A percentile compares a stretch with the other conserved stretches of the same genome.
Conservation (phyloP, 2,113 vertebrate genomes). For the Mungos mungo region DNA sequence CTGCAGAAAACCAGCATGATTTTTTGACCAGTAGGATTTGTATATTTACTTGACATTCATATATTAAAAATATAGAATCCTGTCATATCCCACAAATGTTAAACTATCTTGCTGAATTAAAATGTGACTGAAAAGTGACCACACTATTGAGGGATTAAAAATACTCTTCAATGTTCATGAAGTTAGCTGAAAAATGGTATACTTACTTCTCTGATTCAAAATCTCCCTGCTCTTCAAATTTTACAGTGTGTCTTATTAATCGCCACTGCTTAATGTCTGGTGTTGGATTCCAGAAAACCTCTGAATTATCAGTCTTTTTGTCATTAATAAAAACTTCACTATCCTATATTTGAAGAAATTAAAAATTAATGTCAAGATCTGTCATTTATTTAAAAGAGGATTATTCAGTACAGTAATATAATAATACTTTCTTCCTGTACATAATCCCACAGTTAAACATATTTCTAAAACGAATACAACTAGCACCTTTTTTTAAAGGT, state of each 20-base stretch:
- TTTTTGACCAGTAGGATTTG: neutral
- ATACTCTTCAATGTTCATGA: neutral
- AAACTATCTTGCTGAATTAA: slow-evolving; percentile 8
- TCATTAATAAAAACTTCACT: slow-evolving; percentile 97
- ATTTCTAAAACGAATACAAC: slow-evolving; percentile 41
- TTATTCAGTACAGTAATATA: neutral
- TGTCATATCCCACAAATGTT: neutral
- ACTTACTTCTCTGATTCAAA: slow-evolving; percentile 96
- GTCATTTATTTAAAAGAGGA: slow-evolving; percentile 38
- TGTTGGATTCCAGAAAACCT: slow-evolving; percentile 96
- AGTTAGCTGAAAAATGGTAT: slow-evolving; percentile 29
- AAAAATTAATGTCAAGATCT: slow-evolving; percentile 30
- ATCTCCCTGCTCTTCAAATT: slow-evolving; percentile 94
- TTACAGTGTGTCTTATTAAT: slow-evolving; percentile 93
- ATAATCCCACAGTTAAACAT: neutral
- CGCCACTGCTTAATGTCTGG: slow-evolving; percentile 92
- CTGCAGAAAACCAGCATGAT: neutral
- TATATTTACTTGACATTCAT: neutral
- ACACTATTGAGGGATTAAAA: neutral
- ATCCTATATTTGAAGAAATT: slow-evolving; percentile 87
- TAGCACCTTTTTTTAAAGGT: neutral
- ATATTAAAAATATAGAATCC: neutral
- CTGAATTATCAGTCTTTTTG: slow-evolving; percentile 93
- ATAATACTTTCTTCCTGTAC: neutral
- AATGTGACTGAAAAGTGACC: neutral